Percentiles rank a stretch among this genome's conserved stretches.
Evolutionary conservation across 2,888 invertebrate species (phyloP).

Genomic region (Platynereis dumerilii): DNA sequence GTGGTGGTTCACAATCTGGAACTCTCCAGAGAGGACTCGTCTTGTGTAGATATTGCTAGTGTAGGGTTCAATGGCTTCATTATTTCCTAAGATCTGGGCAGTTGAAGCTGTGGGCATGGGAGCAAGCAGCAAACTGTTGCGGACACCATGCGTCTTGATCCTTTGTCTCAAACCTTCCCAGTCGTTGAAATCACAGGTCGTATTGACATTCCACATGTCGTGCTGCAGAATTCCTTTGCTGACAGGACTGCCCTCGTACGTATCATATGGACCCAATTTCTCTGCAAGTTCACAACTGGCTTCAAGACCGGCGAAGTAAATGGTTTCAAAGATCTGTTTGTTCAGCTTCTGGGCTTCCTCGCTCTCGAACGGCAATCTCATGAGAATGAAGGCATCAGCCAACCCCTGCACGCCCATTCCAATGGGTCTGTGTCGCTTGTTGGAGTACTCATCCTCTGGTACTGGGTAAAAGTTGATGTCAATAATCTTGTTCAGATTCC

Average conservation of each 20-base stretch:
- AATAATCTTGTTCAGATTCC: slow-evolving; percentile 94
- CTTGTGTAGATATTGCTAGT: slow-evolving; percentile 96
- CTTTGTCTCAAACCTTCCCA: slow-evolving; percentile 84
- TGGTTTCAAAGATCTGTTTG: slow-evolving; percentile 95
- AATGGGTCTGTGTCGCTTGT: slow-evolving; percentile 76
- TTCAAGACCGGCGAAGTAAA: slow-evolving; percentile 96
- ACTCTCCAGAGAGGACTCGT: slow-evolving; percentile 93
- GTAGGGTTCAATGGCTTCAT: slow-evolving; percentile 97
- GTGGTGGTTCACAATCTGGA: slow-evolving; percentile 93
- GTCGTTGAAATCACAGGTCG: slow-evolving; percentile 77
- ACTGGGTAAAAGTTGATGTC: slow-evolving; percentile 96
- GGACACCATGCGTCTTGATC: slow-evolving; percentile 85
- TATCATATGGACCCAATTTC: slow-evolving; percentile 83
- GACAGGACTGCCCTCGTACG: slow-evolving; percentile 89
- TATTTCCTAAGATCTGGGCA: slow-evolving; percentile 98
- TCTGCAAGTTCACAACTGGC: slow-evolving; percentile 93
- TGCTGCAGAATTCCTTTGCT: slow-evolving; percentile 95
- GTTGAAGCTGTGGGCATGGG: slow-evolving; percentile 99
- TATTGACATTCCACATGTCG: slow-evolving; percentile 95
- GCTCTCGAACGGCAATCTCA: slow-evolving; percentile 70
- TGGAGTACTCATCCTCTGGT: too few species aligned
- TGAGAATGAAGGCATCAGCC: slow-evolving; percentile 93
- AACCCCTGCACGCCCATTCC: slow-evolving; percentile 96
- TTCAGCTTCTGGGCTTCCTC: slow-evolving; percentile 72
- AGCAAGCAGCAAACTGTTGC: slow-evolving; percentile 91